These are phyloP conservation scores for Candoia aspera DNA, from an alignment of 2,113 vertebrate genomes.

Conservation along the genomic window DNA sequence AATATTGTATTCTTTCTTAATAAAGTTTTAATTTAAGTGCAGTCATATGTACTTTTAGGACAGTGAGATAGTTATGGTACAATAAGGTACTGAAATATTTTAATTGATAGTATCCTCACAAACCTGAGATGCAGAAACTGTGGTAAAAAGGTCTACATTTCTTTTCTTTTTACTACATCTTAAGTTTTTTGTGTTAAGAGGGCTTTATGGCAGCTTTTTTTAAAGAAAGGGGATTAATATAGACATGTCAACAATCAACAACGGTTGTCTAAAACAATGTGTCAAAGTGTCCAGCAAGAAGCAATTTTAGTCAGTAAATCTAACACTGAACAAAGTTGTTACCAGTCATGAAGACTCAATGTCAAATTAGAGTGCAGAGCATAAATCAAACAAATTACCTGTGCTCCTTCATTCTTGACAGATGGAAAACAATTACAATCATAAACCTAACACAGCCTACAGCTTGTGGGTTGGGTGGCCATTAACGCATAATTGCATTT, in stretches of 20 bases:
- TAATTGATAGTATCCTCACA: background rate
- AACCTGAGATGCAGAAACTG: background rate
- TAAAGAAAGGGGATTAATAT: constrained; percentile 60
- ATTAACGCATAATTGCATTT: constrained; percentile 61
- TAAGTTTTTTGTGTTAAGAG: constrained; percentile 30
- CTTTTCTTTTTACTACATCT: background rate
- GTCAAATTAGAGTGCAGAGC: constrained; percentile 61
- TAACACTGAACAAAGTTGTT: constrained; percentile 56
- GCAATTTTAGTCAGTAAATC: constrained; percentile 61
- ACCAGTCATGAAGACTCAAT: constrained; percentile 58
- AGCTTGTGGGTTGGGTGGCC: constrained; percentile 37
- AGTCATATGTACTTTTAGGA: background rate
- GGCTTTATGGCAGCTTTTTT: constrained; percentile 52
- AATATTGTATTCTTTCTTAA: background rate
- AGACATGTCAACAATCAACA: constrained; percentile 60
- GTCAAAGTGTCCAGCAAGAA: constrained; percentile 63
- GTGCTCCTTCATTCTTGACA: constrained; percentile 52
- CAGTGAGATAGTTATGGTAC: accelerated
- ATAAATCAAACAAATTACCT: constrained; percentile 61
- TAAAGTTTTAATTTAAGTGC: background rate
- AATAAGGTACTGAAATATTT: background rate
- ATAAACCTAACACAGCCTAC: constrained; percentile 1
- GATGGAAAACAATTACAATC: constrained; percentile 34
- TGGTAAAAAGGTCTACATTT: background rate
- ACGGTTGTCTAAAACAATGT: constrained; percentile 55